A percentile compares a stretch with the other conserved stretches of the same genome.
Conservation (phyloP, 2,888 invertebrate species). For the Homarus gammarus region DNA sequence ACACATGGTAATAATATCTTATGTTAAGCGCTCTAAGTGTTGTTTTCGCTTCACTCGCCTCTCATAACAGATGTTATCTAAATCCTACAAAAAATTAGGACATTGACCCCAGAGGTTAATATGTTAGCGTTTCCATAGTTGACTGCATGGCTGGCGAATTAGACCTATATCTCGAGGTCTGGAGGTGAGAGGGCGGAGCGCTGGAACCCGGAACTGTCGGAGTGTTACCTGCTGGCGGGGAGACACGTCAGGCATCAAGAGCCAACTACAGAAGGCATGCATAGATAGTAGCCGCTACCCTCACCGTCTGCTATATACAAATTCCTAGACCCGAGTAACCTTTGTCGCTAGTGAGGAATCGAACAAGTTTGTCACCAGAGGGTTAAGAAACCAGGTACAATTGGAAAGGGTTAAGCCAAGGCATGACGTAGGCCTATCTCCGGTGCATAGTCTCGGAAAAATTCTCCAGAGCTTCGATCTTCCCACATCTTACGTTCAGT, state of each 20-base stretch:
- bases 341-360: constrained; percentile 45
- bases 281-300: not conserved
- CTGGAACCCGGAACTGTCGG: constrained; percentile 3
- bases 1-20: not conserved
- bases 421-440: constrained; percentile 66
- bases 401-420: constrained; percentile 62
- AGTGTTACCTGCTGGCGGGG: not conserved
- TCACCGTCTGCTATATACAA: not conserved
- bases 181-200: not conserved
- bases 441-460: constrained; percentile 59
- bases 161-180: too few relatives aligned
- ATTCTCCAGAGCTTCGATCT: constrained; percentile 41
- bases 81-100: constrained; percentile 24
- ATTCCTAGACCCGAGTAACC: constrained; percentile 6
- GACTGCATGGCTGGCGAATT: constrained; percentile 48
- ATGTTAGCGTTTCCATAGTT: constrained; percentile 26
- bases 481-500: constrained; percentile 43
- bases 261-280: not conserved
- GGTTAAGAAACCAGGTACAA: constrained; percentile 60
- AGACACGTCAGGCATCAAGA: not conserved
- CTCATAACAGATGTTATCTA: constrained; percentile 43
- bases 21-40: not conserved
- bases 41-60: constrained; percentile 4
- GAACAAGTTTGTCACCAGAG: constrained; percentile 61
- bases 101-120: constrained; percentile 44